Percentiles rank a stretch among this genome's conserved stretches.
Evolutionary conservation across 2,888 invertebrate genomes (phyloP).

Genomic region (Stratiomys singularior): DNA sequence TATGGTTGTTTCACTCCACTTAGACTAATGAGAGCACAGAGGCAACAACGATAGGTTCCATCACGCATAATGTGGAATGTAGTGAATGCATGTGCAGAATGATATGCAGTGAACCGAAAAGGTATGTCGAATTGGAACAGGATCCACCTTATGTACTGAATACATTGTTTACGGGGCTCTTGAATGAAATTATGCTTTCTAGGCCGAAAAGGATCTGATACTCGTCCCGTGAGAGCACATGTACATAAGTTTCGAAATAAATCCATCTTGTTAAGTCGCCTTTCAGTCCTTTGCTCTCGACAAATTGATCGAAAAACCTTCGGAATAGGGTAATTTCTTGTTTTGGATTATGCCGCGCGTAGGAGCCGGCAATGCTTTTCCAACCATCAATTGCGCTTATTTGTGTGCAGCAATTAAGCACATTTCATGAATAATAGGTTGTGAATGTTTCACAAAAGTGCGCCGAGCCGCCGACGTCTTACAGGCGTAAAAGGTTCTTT

Average conservation of each 20-base stretch:
- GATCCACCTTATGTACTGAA: too few relatives aligned
- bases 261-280: too few relatives aligned
- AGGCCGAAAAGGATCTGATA: too few relatives aligned
- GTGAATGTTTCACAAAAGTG: constrained; percentile 39
- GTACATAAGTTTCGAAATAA: too few relatives aligned
- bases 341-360: constrained; percentile 13
- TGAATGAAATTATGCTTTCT: too few relatives aligned
- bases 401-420: constrained; percentile 41
- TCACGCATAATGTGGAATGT: not conserved
- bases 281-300: too few relatives aligned
- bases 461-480: not conserved
- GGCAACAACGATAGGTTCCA: not conserved
- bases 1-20: not conserved
- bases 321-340: constrained; percentile 9
- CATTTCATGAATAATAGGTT: constrained; percentile 46
- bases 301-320: too few relatives aligned
- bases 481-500: constrained; percentile 9
- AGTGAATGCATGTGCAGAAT: not conserved
- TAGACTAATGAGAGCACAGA: constrained; percentile 10
- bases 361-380: constrained; percentile 14
- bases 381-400: constrained; percentile 26
- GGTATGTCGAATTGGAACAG: not conserved
- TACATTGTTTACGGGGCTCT: too few relatives aligned
- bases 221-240: too few relatives aligned
- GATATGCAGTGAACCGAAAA: not conserved